These are phyloP conservation scores for Sminthurides aquaticus DNA, from an alignment of 2,888 invertebrate genomes.

Conservation along the genomic window DNA sequence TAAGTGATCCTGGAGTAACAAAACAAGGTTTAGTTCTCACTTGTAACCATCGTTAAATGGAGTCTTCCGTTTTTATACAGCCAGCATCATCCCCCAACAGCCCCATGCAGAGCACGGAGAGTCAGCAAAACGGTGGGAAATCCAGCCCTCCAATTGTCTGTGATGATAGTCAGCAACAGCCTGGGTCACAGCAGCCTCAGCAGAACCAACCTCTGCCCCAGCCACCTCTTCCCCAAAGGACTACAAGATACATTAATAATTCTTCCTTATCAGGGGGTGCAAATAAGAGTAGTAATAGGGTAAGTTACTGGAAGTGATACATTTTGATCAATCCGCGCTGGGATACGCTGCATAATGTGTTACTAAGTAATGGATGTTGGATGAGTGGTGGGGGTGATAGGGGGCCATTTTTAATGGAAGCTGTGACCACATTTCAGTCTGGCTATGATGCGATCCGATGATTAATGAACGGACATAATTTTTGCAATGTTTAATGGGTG, in stretches of 20 bases:
- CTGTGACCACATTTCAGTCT: too few relatives aligned
- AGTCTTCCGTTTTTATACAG: conserved; percentile 10
- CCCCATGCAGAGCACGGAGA: conserved; percentile 19
- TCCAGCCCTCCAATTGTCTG: conserved; percentile 17
- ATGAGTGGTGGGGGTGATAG: too few relatives aligned
- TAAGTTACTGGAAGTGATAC: conserved; percentile 13
- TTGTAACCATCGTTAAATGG: conserved; percentile 4
- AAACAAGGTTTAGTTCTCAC: neutral
- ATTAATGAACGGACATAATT: too few relatives aligned
- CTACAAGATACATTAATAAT: conserved; percentile 22
- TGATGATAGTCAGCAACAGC: conserved; percentile 18
- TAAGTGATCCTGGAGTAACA: neutral
- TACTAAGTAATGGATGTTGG: too few relatives aligned
- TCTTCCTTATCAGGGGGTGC: conserved; percentile 16
- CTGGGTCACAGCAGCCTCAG: conserved; percentile 5
- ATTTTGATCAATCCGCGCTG: too few relatives aligned
- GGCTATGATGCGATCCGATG: too few relatives aligned
- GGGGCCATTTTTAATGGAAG: too few relatives aligned
- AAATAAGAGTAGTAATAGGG: conserved; percentile 21
- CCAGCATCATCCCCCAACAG: conserved; percentile 11
- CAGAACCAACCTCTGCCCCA: conserved; percentile 7
- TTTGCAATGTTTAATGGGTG: too few relatives aligned
- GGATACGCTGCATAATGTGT: too few relatives aligned
- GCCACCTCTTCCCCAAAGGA: conserved; percentile 6
- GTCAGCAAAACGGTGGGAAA: conserved; percentile 23